Conservation (phyloP, 2,888 invertebrate genomes). For the Thymelicus sylvestris region DNA sequence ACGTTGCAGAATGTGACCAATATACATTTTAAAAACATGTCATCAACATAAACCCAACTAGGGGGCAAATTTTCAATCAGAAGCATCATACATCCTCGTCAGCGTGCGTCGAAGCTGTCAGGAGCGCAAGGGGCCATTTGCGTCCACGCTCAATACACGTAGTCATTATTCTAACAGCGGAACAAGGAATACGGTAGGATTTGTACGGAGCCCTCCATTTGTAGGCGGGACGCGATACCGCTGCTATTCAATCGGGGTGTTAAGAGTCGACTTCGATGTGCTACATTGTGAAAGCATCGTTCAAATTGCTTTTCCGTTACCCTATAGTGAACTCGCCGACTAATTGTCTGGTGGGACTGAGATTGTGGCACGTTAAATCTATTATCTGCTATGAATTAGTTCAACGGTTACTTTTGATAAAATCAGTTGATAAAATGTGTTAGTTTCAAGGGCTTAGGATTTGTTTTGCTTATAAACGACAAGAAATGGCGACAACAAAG, state of each 20-base stretch:
- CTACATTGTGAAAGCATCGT: conserved; percentile 34
- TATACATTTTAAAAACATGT: not conserved
- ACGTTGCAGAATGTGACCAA: no score
- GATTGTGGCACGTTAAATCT: conserved; percentile 19
- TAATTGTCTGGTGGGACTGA: conserved; percentile 20
- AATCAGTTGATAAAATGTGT: not conserved
- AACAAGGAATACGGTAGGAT: conserved; percentile 38
- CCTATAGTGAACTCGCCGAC: conserved; percentile 25
- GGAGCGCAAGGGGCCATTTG: conserved; percentile 55
- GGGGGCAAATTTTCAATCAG: conserved; percentile 41
- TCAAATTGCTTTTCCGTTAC: conserved; percentile 36
- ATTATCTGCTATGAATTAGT: conserved; percentile 6
- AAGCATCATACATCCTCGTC: conserved; percentile 60
- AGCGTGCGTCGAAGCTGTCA: conserved; percentile 37
- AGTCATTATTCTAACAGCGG: conserved; percentile 48
- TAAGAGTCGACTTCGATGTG: conserved; percentile 31
- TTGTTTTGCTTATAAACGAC: not conserved
- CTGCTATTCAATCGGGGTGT: conserved; percentile 35
- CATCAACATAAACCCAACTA: not conserved
- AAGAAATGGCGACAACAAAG: conserved; percentile 5
- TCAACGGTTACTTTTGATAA: not conserved
- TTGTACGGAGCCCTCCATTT: conserved; percentile 28
- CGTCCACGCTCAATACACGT: conserved; percentile 46
- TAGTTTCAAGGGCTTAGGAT: not conserved
- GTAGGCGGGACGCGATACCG: conserved; percentile 33